Evolutionary conservation across 2,888 invertebrate species (phyloP), one percentile per base, ranked within the genome.

Genomic region (Proisotoma minuta): DNA sequence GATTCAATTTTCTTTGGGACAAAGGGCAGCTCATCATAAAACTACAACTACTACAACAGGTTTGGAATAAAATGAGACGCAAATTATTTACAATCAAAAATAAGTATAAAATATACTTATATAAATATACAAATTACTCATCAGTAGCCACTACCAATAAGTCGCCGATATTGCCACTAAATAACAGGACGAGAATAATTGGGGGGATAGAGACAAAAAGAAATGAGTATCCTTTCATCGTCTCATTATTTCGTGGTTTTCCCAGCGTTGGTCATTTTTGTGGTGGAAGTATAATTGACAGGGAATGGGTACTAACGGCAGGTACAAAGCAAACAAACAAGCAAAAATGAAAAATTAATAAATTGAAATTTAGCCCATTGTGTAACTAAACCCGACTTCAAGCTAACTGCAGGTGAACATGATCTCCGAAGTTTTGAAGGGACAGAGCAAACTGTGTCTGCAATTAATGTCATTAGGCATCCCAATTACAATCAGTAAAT

Each of bases 221-320:
- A 20, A 60, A 63, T 53, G 63, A 63, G 18, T 63, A 60, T 43
- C 63, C 63, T 1, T 63, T 63, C 49, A 63, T 63, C 29, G 63
- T 63, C n/a, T 56, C 60, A 39, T 57, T 63, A 28, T 28, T 56
- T 3, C 18, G 60, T 10, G 5, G 47, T 12, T 53, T 56, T 1
- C 28, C 22, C n/a, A 5, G 15, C 4, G 18, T 4, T n/a, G 43
- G 43, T 12, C 65, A 65, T 51, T 65, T 65, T 29, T 65, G 65
- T 51, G 66, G 63, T 3, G 66, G 61, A 23, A 24, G 61, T 2
- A 48, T 66, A 2, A 63, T 66, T 20, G 26, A 29, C 5, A 15
- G 56, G 1, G 48, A 57, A 12, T 63, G 61, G 52, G 47, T 66
- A 10, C n/a, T 66, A 1, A 63, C 63, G 4, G 63, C 66, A 26